A percentile compares a stretch with the other conserved stretches of the same genome.
Conservation (phyloP, 2,113 vertebrate genomes). For the Hydrochoerus hydrochaeris region DNA sequence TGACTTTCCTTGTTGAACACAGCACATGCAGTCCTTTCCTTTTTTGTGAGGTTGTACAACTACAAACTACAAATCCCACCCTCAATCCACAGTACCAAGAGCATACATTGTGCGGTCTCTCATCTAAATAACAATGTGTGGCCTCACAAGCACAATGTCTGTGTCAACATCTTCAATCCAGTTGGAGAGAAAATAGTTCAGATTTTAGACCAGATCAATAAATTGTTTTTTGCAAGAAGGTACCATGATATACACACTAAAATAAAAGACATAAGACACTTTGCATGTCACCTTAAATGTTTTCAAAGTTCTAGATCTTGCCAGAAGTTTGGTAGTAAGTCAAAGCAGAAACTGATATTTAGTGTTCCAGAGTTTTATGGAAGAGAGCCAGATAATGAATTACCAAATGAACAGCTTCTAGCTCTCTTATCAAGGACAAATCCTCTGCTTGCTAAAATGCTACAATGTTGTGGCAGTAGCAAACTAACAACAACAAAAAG, state of each 20-base stretch:
- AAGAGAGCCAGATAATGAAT: slow-evolving; percentile 51
- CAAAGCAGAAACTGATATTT: slow-evolving; percentile 34
- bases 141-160: background rate
- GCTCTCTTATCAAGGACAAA: background rate
- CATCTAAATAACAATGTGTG: background rate
- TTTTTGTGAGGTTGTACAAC: background rate
- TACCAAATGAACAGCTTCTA: slow-evolving; percentile 51
- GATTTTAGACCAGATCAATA: slow-evolving; percentile 39
- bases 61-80: background rate
- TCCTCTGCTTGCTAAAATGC: background rate
- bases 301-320: slow-evolving; percentile 9
- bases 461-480: slow-evolving; percentile 28
- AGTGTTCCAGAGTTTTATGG: slow-evolving; percentile 50
- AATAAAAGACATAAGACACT: slow-evolving; percentile 13
- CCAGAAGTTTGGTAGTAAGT: slow-evolving; percentile 37
- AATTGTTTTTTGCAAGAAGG: background rate
- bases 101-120: background rate
- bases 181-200: background rate
- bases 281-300: background rate
- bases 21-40: background rate
- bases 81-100: background rate
- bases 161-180: background rate
- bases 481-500: slow-evolving; percentile 18
- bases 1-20: background rate
- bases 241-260: background rate